Evolutionary conservation across 2,113 vertebrate species (phyloP).

Genomic region (Pluvianellus socialis): DNA sequence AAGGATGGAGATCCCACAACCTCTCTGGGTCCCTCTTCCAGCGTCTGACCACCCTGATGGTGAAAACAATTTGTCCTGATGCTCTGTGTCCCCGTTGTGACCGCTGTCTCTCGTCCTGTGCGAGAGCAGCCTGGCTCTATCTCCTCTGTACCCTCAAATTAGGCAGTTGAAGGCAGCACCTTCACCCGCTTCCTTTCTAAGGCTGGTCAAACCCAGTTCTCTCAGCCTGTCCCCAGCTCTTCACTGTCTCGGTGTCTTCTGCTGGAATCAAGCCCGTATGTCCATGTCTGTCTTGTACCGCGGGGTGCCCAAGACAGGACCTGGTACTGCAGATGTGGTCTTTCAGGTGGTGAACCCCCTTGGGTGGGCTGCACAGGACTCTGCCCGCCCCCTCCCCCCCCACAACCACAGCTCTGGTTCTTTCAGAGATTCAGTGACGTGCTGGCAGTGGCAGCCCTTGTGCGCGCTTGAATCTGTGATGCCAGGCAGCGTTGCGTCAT

Average conservation of each 20-base stretch:
- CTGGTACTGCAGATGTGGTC: neutral
- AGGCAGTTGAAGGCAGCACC: neutral
- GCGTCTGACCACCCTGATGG: neutral
- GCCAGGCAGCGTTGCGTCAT: neutral
- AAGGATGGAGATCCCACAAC: neutral
- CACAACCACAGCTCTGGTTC: too few relatives aligned
- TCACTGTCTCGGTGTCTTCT: neutral
- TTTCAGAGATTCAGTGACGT: neutral
- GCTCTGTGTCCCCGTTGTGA: neutral
- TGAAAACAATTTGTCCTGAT: neutral
- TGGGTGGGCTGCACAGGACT: neutral
- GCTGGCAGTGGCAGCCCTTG: neutral
- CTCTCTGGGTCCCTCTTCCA: neutral
- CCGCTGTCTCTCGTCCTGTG: neutral
- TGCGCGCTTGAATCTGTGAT: neutral
- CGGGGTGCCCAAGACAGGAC: neutral
- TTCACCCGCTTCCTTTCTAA: neutral
- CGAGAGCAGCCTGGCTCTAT: neutral
- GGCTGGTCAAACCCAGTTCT: neutral
- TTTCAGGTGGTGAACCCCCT: neutral
- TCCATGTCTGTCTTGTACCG: neutral
- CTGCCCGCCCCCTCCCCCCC: neutral
- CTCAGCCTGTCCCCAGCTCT: neutral
- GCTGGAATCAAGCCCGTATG: neutral
- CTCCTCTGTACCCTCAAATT: neutral